These are phyloP conservation scores for Cerastis rubricosa DNA, from an alignment of 2,888 invertebrate species.

Conservation along the genomic window DNA sequence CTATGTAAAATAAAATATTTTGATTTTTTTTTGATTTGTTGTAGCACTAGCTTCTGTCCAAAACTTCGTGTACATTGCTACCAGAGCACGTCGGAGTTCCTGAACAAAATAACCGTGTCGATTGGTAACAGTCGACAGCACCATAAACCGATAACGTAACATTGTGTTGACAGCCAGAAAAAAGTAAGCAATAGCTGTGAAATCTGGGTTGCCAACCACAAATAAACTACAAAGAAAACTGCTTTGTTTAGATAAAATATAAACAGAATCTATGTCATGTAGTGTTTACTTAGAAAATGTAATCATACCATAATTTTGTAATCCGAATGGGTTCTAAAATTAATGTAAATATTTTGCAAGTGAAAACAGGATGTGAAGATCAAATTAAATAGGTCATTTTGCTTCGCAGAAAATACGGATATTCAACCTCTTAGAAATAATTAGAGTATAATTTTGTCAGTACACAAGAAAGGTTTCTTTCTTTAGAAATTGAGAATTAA, in stretches of 20 bases:
- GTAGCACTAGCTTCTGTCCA: not conserved
- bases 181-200: slow-evolving; percentile 7
- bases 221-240: slow-evolving; percentile 31
- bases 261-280: slow-evolving; percentile 8
- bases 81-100: no score
- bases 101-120: not conserved
- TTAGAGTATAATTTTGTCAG: no score
- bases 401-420: no score
- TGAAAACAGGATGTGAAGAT: not conserved
- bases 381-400: not conserved
- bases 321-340: not conserved
- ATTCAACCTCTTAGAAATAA: no score
- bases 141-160: not conserved
- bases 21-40: no score
- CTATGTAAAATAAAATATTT: no score
- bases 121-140: not conserved
- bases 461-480: no score
- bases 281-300: slow-evolving; percentile 28
- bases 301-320: slow-evolving; percentile 1
- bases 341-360: slow-evolving; percentile 4
- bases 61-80: not conserved
- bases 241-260: slow-evolving; percentile 8
- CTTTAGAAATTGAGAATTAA: no score
- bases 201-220: slow-evolving; percentile 18
- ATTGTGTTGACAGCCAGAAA: slow-evolving; percentile 16